Conservation (phyloP, 2,113 vertebrate species). For the Entelurus aequoreus region DNA sequence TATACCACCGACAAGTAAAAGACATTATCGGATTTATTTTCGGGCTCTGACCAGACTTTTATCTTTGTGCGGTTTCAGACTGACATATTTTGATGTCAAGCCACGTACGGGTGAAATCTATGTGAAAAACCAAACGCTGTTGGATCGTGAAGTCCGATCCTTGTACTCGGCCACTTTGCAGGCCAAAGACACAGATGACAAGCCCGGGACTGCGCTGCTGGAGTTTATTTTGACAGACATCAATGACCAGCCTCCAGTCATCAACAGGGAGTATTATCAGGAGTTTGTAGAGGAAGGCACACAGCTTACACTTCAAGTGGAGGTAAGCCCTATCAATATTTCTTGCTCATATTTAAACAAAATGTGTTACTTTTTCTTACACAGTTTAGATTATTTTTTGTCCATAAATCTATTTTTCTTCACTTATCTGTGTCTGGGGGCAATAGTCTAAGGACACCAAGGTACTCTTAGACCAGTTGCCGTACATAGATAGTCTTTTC, state of each 20-base stretch:
- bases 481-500: too few relatives aligned
- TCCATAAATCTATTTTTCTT: too few relatives aligned
- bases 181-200: constrained; percentile 71
- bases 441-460: too few relatives aligned
- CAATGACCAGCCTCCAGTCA: constrained; percentile 74
- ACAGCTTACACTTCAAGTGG: constrained; percentile 52
- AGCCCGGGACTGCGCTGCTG: constrained; percentile 67
- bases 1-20: neutral
- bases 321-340: constrained; percentile 46
- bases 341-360: too few relatives aligned
- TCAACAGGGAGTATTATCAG: constrained; percentile 71
- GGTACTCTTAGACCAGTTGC: too few relatives aligned
- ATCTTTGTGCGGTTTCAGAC: constrained; percentile 57
- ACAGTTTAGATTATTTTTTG: too few relatives aligned
- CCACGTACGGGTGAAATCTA: constrained; percentile 59
- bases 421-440: too few relatives aligned
- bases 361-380: too few relatives aligned
- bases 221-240: constrained; percentile 78
- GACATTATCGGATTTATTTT: neutral
- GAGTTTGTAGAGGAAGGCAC: constrained; percentile 73
- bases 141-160: constrained; percentile 80
- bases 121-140: constrained; percentile 55
- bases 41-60: neutral
- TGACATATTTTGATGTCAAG: constrained; percentile 68
- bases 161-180: constrained; percentile 78